Evolutionary conservation across 1,140 invertebrate genomes (phyloP).

Genomic region (Drosophila pseudoobscura): DNA sequence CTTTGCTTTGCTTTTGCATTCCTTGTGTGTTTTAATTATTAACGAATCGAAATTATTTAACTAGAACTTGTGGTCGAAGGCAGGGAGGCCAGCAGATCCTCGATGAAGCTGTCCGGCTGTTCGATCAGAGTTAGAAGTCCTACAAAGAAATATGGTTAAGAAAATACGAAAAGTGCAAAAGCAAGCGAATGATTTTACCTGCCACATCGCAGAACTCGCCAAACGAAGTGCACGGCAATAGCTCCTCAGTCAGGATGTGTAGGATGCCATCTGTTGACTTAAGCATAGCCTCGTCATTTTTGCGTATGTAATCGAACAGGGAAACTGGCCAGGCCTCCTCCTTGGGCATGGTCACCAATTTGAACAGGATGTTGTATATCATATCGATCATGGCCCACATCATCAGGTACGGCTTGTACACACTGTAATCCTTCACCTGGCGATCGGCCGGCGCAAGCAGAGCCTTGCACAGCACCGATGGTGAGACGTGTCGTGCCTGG

Average conservation of each 20-base stretch:
- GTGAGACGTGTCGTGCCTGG: constrained; percentile 89
- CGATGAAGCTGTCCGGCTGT: constrained; percentile 76
- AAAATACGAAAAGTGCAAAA: not conserved
- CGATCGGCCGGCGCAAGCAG: constrained; percentile 83
- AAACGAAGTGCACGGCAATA: constrained; percentile 94
- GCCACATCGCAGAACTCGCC: constrained; percentile 95
- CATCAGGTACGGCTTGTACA: constrained; percentile 94
- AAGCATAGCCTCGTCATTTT: constrained; percentile 95
- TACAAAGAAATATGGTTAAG: constrained; percentile 13
- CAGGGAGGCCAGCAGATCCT: constrained; percentile 68
- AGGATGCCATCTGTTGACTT: constrained; percentile 94
- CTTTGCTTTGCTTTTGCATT: constrained; percentile 36
- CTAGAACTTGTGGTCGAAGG: constrained; percentile 66
- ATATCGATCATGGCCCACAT: constrained; percentile 92
- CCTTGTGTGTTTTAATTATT: constrained; percentile 1
- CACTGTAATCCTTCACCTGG: constrained; percentile 88
- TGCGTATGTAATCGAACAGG: constrained; percentile 95
- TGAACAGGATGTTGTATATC: constrained; percentile 87
- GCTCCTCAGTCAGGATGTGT: constrained; percentile 92
- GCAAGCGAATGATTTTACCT: constrained; percentile 83
- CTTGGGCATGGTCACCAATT: constrained; percentile 89
- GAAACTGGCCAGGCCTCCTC: constrained; percentile 94
- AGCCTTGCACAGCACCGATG: constrained; percentile 84
- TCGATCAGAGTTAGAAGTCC: constrained; percentile 78
- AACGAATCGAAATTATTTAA: constrained; percentile 37